Evolutionary conservation across 92 coral and sea anemone genomes (phyloP).

Genomic region (Palythoa caribaeorum): DNA sequence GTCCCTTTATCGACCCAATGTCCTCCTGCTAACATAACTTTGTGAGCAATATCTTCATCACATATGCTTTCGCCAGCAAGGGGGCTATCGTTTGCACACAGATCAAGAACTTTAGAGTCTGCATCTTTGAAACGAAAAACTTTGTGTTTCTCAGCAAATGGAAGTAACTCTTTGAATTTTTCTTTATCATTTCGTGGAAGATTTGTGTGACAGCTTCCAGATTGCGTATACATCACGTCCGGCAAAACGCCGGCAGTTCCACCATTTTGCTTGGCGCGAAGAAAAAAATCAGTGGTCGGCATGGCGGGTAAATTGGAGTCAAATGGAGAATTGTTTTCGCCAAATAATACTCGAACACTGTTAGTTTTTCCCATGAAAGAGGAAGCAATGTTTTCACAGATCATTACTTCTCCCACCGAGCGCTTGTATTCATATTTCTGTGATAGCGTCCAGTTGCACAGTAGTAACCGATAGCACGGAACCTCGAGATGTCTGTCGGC

Average conservation of each 20-base stretch:
- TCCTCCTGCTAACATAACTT: constrained; percentile 50
- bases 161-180: constrained; percentile 37
- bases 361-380: constrained; percentile 75
- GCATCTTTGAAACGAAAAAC: constrained; percentile 56
- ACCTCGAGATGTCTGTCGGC: constrained; percentile 47
- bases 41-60: constrained; percentile 56
- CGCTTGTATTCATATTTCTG: constrained; percentile 70
- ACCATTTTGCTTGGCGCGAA: constrained; percentile 62
- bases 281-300: constrained; percentile 68
- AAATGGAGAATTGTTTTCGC: constrained; percentile 24
- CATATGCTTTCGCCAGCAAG: constrained; percentile 64
- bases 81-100: constrained; percentile 66
- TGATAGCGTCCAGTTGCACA: constrained; percentile 78
- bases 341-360: constrained; percentile 38
- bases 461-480: constrained; percentile 63
- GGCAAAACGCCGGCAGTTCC: constrained; percentile 67
- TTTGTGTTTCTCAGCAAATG: constrained; percentile 75
- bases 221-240: constrained; percentile 42
- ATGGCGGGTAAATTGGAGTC: constrained; percentile 51
- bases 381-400: constrained; percentile 71
- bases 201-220: background rate
- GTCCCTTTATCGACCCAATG: constrained; percentile 71
- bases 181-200: background rate
- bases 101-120: constrained; percentile 58
- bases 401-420: constrained; percentile 74